Conservation (phyloP, 2,113 vertebrate genomes). For the Loxodonta africana region DNA sequence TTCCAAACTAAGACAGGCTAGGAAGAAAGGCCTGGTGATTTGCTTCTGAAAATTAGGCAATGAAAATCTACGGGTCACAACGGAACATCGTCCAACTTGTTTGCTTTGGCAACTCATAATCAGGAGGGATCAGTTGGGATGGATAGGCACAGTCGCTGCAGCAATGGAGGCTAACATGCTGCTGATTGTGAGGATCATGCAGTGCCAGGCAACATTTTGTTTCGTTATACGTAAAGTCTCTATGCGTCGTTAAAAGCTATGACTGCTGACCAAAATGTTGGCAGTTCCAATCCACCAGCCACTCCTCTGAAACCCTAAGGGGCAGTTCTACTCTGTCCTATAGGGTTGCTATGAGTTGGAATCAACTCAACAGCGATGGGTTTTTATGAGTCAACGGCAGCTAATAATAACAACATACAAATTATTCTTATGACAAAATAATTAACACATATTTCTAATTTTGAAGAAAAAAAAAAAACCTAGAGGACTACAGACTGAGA, state of each 20-base stretch:
- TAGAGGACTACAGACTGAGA: background rate
- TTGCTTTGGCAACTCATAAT: background rate
- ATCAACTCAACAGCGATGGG: no score
- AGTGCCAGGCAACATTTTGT: background rate
- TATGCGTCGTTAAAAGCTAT: no score
- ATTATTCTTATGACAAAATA: background rate
- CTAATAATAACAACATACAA: background rate
- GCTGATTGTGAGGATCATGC: background rate
- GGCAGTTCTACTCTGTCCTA: no score
- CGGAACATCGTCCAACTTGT: background rate
- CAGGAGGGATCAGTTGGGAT: background rate
- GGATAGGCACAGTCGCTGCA: background rate
- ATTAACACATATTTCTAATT: background rate
- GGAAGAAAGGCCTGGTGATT: background rate
- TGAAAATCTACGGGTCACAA: background rate
- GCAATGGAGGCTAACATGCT: background rate
- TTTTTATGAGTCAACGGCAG: background rate
- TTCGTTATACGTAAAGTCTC: background rate
- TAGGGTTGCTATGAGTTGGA: no score
- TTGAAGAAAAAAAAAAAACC: background rate
- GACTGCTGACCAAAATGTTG: no score
- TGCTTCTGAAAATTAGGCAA: background rate
- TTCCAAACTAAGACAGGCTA: background rate
- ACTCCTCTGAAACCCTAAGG: no score
- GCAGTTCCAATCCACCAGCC: no score